Base-by-base conservation (phyloP, 2,888 invertebrate genomes). In the Netelia melanura region DNA sequence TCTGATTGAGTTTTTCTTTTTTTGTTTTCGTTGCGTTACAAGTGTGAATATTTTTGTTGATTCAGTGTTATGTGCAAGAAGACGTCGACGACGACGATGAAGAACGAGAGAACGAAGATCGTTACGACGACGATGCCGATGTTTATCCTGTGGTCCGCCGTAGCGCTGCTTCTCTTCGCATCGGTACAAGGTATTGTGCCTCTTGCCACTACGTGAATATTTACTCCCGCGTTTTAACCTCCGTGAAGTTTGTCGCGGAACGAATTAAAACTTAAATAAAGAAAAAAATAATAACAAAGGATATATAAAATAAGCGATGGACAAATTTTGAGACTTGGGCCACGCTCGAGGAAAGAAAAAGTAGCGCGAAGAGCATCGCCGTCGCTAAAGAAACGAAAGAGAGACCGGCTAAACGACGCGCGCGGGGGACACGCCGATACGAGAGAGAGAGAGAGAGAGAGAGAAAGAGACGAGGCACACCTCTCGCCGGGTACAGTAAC, bases 151-250 rank as follows among this genome's bases (percentile, higher is more conserved):
- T 90, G 90, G 92, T 87, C 86, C 90, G 91, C 89, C 88, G 56
- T 92, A 86, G 89, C 88, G 82, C 65, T 91, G 77, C 85, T 92
- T 68, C 88, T 90, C 88, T 88, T 87, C 76, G 85, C 91, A 88
- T 87, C 89, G 78, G 88, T 90, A 87, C 89, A 92, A 92, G 92
- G 92, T 92, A 86, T 5, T 79, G 87, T 89, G 86, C 72, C 81
- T 83, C 25, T 58, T 54, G 64, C 23, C 5, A 30, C 58, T 75
- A n/a, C 1, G 44, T 48, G 8, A 75, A 14, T 6, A 48, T 44
- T 68, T 52, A 23, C 9, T 52, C n/a, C n/a, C 9, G 25, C 25
- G 25, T 1, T 3, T 17, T 1, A n/a, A 17, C 30, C 25, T n/a
- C 21, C 11, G 43, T 21, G 14, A 64, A 38, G 9, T 48, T 68